Base-by-base conservation (phyloP, 2,797 vertebrate genomes). In the Rousettus madagascariensis region DNA sequence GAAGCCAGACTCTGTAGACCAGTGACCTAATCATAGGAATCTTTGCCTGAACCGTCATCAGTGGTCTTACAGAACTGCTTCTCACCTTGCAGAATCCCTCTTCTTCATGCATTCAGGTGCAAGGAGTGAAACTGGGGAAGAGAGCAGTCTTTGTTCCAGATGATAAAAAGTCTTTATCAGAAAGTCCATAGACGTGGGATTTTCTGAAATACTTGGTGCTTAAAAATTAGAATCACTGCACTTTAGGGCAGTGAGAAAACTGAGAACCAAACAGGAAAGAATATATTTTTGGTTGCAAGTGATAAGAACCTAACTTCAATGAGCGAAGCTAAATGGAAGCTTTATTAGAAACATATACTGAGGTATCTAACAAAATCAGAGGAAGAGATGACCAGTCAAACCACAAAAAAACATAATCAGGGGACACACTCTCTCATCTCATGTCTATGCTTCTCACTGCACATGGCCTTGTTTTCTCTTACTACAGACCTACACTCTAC, bases 181-280 rank as follows among this genome's bases (percentile, higher is more conserved):
- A 79, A 91, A 78, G 28, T 53, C 69, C 17, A 16, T 16, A 53
- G n/a, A 38, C 74, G n/a, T n/a, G 19, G 17, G n/a, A n/a, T 69
- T 80, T 75, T 93, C n/a, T 61, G 69, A 95, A 94, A 95, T 69
- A 63, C 2, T 63, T 46, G 20, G 46, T 33, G 66, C 90, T 69
- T 84, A 80, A 94, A 95, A 86, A 74, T 94, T 63, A 91, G 36
- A 95, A 86, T 63, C 46, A 93, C 43, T 68, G 7, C 26, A 57
- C 43, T 71, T 95, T 78, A 61, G 22, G 87, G 30, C 36, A 90
- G 36, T 43, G 75, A 88, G 6, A 84, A 95, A 92, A 85, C 17
- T 53, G 16, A 87, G 55, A 49, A 43, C 43, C 63, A 87, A 90
- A 94, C 57, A 80, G 36, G 13, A 51, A 43, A 85, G 41, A 55